phyloP scores from a whole-genome alignment of 2,797 vertebrate genomes.

The Sebastes dallii region DNA sequence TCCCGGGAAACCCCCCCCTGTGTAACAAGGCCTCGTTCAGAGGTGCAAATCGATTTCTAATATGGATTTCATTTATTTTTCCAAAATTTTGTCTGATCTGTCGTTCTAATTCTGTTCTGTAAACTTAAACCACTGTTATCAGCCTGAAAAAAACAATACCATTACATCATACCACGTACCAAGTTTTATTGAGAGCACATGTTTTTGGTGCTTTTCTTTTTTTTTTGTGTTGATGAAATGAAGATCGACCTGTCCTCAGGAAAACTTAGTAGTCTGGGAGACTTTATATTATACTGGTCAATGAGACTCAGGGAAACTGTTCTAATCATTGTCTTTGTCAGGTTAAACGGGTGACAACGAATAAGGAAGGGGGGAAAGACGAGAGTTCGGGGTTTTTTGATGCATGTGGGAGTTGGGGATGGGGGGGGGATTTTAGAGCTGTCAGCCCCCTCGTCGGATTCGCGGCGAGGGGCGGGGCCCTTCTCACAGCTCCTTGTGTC shows the following conservation, averaged over 20 bases:
- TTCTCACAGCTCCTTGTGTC: conserved; percentile 84
- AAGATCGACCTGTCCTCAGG: conserved; percentile 42
- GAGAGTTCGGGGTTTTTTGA: background rate
- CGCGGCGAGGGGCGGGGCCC: conserved; percentile 56
- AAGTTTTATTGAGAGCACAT: conserved; percentile 30
- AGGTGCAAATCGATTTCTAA: background rate
- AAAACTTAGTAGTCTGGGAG: background rate
- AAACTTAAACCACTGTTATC: conserved; percentile 14
- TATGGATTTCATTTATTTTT: background rate
- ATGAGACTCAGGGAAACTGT: conserved; percentile 16
- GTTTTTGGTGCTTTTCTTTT: conserved; percentile 45
- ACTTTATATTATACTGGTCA: conserved; percentile 10
- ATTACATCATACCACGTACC: conserved; percentile 31
- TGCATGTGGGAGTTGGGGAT: conserved; percentile 42
- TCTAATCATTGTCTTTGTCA: conserved; percentile 30
- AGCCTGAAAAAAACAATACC: conserved; percentile 24
- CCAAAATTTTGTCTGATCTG: conserved; percentile 31
- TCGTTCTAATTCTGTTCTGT: conserved; percentile 60
- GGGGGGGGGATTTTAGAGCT: conserved; percentile 47
- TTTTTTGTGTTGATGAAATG: conserved; percentile 40
- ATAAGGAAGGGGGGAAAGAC: background rate
- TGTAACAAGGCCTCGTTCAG: background rate
- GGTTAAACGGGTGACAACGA: background rate
- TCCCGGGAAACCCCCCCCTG: background rate
- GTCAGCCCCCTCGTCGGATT: conserved; percentile 61